phyloP scores from a whole-genome alignment of 2,113 vertebrate genomes.

The Hypocryptadius cinnamomeus region DNA sequence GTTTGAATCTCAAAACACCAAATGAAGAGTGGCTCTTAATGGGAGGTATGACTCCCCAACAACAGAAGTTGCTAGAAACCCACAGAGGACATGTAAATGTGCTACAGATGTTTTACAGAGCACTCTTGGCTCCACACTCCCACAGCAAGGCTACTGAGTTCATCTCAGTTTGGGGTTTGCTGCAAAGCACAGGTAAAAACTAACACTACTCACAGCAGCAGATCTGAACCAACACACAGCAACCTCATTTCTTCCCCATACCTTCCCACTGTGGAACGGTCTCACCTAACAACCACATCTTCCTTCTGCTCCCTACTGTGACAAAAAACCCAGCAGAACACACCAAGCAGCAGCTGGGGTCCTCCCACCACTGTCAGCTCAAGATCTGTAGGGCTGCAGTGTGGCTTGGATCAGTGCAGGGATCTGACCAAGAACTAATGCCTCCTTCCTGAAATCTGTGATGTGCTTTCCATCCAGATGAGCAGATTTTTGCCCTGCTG shows the following conservation, averaged over 20 bases:
- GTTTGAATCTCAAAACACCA: background rate
- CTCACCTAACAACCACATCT: background rate
- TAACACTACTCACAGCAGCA: background rate
- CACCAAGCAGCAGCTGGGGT: background rate
- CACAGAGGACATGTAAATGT: fast-evolving
- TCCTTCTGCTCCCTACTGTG: background rate
- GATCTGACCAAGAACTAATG: background rate
- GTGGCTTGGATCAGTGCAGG: background rate
- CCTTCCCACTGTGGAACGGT: background rate
- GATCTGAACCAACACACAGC: background rate
- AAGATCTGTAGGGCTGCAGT: background rate
- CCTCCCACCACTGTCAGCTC: background rate
- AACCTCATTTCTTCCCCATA: background rate
- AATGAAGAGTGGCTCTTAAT: background rate
- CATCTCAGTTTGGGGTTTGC: background rate
- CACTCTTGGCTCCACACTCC: fast-evolving
- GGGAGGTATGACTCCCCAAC: background rate
- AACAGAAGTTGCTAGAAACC: background rate
- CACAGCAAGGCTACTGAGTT: background rate
- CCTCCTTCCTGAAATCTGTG: background rate
- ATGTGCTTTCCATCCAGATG: background rate
- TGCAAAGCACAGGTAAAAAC: background rate
- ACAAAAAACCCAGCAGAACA: background rate
- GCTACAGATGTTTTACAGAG: background rate
- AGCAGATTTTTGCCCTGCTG: background rate